Percentiles rank a stretch among this genome's conserved stretches.
Conservation (phyloP, 2,797 vertebrate species). For the Microcaecilia unicolor region DNA sequence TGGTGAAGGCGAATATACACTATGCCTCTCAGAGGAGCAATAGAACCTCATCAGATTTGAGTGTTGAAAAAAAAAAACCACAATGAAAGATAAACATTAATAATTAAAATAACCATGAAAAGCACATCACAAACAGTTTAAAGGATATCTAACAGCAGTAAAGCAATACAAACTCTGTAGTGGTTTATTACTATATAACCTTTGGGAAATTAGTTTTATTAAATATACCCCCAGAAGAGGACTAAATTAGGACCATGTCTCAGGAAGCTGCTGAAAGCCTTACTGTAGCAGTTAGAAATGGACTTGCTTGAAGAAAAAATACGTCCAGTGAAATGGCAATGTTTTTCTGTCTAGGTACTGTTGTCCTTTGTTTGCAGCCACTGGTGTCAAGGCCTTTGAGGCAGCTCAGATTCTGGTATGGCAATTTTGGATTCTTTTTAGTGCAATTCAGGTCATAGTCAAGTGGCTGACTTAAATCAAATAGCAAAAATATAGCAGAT, state of each 20-base stretch:
- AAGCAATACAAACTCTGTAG: background rate
- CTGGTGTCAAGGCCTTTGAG: too few species aligned
- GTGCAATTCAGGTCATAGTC: too few species aligned
- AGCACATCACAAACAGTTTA: background rate
- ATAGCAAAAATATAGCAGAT: too few species aligned
- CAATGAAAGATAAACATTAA: background rate
- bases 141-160: background rate
- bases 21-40: background rate
- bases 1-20: background rate
- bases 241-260: constrained; percentile 2
- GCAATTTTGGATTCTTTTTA: too few species aligned
- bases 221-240: background rate
- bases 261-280: background rate
- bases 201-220: constrained; percentile 1
- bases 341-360: too few species aligned
- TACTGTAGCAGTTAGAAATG: constrained; percentile 3
- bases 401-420: too few species aligned
- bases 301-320: background rate
- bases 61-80: too few species aligned
- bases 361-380: too few species aligned
- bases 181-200: constrained; percentile 7
- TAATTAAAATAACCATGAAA: background rate
- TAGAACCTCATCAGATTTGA: background rate
- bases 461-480: too few species aligned
- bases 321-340: background rate